Base-by-base conservation (phyloP, 2,113 vertebrate species). In the Callorhinus ursinus region DNA sequence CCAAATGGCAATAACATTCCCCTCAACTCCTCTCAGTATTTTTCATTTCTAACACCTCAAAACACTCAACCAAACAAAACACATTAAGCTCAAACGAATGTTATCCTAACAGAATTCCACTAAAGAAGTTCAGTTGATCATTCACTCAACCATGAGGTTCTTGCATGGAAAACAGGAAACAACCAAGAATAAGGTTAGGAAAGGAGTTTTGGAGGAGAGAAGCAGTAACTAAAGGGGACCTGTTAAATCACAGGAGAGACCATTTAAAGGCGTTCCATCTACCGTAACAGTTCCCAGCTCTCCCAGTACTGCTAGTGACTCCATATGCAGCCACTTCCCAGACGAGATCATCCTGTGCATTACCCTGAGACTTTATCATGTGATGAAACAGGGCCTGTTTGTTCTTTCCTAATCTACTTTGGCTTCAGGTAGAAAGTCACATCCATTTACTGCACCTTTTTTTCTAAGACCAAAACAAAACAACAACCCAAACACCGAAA, bases 41-140 rank as follows among this genome's bases (percentile, higher is more conserved):
- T 86, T 96, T 82, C 31, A 55, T 67, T 74, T 90, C 49, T 79
- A 61, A 67, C 67, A 88, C 53, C 61, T 79, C 39, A 57, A 49
- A n/a, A 26, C 79, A 59, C 14, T 31, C 65, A 79, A 53, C 31
- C 42, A 69, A 51, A 72, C 42, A 26, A 69, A 39, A 55, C 22
- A 61, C 39, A 42, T 42, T 65, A 72, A 74, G 59, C 59, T 86
- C 85, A 71, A 46, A 88, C 3, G 12, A 61, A 11, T 81, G 49
- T 51, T 55, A 31, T 42, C 74, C 82, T 76, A 84, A 53, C 28
- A 67, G 26, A 53, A 57, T 81, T 91, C 39, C 14, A 53, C 33
- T 59, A 5, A 49, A 19, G 28, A 93, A 61, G 28, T 61, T 55
- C 57, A 63, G n/a, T 46, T 42, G 12, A 28, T 67, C 26, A 49